A percentile compares a stretch with the other conserved stretches of the same genome.
phyloP scores from a whole-genome alignment of 2,113 vertebrate genomes.

The Bufo gargarizans region DNA sequence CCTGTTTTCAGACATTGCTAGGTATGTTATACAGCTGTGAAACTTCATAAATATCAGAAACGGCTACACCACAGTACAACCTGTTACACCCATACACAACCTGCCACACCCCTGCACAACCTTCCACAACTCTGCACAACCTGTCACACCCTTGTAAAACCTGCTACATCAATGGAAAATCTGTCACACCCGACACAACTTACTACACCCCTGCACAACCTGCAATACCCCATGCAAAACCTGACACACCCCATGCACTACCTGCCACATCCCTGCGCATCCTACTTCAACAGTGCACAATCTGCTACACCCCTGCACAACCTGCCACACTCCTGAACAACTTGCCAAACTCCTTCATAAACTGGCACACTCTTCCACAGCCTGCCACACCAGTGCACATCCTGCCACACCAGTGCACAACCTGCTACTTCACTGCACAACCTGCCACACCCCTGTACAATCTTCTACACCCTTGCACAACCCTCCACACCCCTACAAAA shows the following conservation, averaged over 20 bases:
- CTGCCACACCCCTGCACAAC: not conserved
- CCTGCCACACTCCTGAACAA: not conserved
- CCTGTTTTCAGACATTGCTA: too few relatives aligned
- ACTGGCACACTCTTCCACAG: not conserved
- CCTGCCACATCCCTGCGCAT: not conserved
- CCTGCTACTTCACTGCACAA: not conserved
- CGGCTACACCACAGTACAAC: not conserved
- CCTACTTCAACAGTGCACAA: too few relatives aligned
- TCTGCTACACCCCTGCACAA: not conserved
- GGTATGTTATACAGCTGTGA: too few relatives aligned
- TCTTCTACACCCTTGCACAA: not conserved
- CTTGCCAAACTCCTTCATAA: not conserved
- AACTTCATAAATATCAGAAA: too few relatives aligned
- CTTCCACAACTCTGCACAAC: not conserved
- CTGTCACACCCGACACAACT: not conserved
- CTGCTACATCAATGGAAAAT: not conserved
- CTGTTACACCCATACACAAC: not conserved
- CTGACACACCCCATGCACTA: too few relatives aligned
- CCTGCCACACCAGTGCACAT: not conserved
- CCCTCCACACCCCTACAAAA: too few relatives aligned
- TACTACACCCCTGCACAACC: not conserved
- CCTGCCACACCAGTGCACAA: not conserved
- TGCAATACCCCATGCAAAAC: not conserved
- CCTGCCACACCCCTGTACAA: not conserved
- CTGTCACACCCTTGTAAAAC: not conserved